Evolutionary conservation across 2,113 vertebrate genomes (phyloP), one percentile per base, ranked within the genome.

Genomic region (Mustela nigripes): DNA sequence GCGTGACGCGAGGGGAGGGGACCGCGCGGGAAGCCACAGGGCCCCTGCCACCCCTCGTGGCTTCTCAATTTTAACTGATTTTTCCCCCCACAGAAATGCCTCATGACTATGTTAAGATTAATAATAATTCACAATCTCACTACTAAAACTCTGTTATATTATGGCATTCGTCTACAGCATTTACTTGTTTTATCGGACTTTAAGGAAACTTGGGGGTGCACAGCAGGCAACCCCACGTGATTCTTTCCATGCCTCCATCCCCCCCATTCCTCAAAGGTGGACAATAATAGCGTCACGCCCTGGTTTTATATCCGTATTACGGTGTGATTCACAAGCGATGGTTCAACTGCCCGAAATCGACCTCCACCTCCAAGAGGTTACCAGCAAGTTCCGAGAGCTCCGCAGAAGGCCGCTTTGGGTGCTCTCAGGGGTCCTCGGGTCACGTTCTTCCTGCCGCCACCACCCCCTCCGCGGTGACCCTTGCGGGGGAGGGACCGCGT

Each of bases 391-490:
- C 42, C 0, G 5, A 3, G 26, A 39, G 33, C 4, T 19, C 1
- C 39, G 48, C 21, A 36, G 74, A 21, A 1, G 36, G 36, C n/a
- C 15, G 16, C 39, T 60, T 22, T 21, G 3, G 10, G 0, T 1
- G 4, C 10, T 7, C 15, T 7, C 19, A 7, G 31, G 15, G 4
- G 24, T 62, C 31, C 12, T 14, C 1, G 2, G 22, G 7, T 36
- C 22, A 19, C 6, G 6, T 10, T 3, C 16, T 69, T 39, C 36
- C 62, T 26, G 31, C 31, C 24, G 2, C 42, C 2, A 5, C n/a
- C 21, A 4, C 2, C n/a, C n/a, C 26, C n/a, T 74, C 26, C 28
- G 4, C 28, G 7, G 26, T 4, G 36, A 45, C 21, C 36, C 42
- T 5, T 19, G 62, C 2, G 2, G 31, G 28, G 28, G 31, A 11